Evolutionary conservation across 2,113 vertebrate species (phyloP).

Genomic region (Atrichornis clamosus): DNA sequence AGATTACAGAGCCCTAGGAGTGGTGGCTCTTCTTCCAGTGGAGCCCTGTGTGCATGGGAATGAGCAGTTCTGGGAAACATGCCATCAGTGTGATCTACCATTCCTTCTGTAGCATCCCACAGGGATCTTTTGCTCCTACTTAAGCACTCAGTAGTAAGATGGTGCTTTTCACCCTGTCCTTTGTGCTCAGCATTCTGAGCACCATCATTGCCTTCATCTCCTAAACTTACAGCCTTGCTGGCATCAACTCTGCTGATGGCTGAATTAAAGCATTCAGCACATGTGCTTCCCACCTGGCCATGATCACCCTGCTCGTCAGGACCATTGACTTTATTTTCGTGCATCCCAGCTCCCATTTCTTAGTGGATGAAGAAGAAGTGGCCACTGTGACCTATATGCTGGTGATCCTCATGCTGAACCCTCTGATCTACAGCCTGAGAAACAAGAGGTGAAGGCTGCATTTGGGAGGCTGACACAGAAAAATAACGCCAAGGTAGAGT

Average conservation of each 20-base stretch:
- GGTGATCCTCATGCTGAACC: not conserved
- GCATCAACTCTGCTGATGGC: not conserved
- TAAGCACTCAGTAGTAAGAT: not conserved
- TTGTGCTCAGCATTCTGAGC: not conserved
- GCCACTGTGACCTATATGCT: not conserved
- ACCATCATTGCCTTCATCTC: not conserved
- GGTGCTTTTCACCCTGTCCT: not conserved
- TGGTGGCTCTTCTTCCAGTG: not conserved
- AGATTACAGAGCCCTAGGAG: not conserved
- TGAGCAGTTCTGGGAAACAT: not conserved
- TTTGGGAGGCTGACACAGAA: not conserved
- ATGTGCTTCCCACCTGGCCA: not conserved
- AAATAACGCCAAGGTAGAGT: not conserved
- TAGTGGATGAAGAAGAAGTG: not conserved
- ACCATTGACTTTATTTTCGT: not conserved
- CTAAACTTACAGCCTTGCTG: not conserved
- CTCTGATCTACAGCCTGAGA: not conserved
- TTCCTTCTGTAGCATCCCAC: not conserved
- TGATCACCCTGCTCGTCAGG: not conserved
- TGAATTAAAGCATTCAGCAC: not conserved
- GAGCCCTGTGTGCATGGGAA: not conserved
- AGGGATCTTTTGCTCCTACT: not conserved
- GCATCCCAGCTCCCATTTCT: not conserved
- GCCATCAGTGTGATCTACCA: not conserved
- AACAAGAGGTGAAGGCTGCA: not conserved